Conservation (phyloP, 2,113 vertebrate genomes). For the Chionis minor region DNA sequence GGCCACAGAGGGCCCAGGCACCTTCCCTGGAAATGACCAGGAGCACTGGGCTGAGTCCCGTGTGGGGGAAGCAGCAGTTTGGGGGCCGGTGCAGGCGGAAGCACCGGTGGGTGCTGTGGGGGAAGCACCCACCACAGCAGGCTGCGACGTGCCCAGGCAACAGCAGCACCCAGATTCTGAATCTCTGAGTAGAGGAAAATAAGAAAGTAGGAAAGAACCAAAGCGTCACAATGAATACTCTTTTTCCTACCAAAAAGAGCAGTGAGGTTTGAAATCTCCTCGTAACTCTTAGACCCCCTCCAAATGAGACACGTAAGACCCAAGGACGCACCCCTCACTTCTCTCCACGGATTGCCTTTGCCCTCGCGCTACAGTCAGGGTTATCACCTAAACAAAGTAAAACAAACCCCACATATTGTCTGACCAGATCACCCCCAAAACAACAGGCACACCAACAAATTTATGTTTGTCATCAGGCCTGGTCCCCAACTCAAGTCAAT, state of each 20-base stretch:
- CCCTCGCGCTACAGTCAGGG: not conserved
- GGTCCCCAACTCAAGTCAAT: not conserved
- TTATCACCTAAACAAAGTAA: not conserved
- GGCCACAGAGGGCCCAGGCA: not conserved
- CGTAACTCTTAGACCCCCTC: not conserved
- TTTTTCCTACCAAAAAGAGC: not conserved
- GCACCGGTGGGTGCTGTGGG: not conserved
- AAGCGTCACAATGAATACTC: rapidly evolving
- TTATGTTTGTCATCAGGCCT: not conserved
- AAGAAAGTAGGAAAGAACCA: not conserved
- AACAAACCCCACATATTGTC: not conserved
- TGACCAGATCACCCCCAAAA: not conserved
- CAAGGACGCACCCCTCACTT: not conserved
- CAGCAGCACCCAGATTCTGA: not conserved
- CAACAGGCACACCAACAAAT: not conserved
- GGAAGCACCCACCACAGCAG: not conserved
- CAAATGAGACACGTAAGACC: rapidly evolving
- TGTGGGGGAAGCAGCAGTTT: rapidly evolving
- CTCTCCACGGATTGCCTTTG: not conserved
- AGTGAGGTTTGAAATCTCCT: not conserved
- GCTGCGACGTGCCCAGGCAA: not conserved
- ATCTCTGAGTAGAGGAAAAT: not conserved
- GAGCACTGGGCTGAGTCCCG: rapidly evolving
- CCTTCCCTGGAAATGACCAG: not conserved
- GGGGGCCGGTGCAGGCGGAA: rapidly evolving